Evolutionary conservation across 1,140 invertebrate species (phyloP), one percentile per base, ranked within the genome.

Genomic region (Drosophila punjabiensis): DNA sequence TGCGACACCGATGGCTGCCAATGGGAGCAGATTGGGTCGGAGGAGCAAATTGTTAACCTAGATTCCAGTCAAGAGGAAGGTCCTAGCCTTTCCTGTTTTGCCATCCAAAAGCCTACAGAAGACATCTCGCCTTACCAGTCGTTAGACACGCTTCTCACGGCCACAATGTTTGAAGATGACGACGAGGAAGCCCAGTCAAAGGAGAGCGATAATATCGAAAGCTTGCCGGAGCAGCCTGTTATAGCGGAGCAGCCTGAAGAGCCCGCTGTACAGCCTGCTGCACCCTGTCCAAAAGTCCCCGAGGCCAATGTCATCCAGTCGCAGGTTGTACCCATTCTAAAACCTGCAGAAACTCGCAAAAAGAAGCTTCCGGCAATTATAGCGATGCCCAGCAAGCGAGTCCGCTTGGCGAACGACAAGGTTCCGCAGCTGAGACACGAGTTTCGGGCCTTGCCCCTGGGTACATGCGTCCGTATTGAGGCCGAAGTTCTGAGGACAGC

Each of bases 351-450:
- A 4, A 39, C 1, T 18, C n/a, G 30, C 2, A 58, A 48, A 45
- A 33, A 39, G 7, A 41, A 53, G 24, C 30, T 14, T 4, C 6
- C 43, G 9, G 10, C 11, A 0, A 39, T 11, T 24, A 30, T 18
- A 14, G 10, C 10, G 6, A 4, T 20, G 6, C 11, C 48, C 7
- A 47, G 30, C 5, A 89, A 90, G 14, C 81, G 28, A 41, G 18
- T 28, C 14, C 82, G 70, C 3, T 16, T 81, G 8, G 47, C 47
- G 2, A 55, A 41, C 0, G 75, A 89, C 3, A 69, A 73, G 47
- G 85, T 89, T 35, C 78, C 86, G 3, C 85, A 89, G 53, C 18
- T 89, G 9, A 56, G 56, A 16, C 85, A 89, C 35, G 75, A 59
- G 9, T 89, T 90, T 45, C 79, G 74, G n/a, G 33, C 86, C 0